Percentiles rank a stretch among this genome's conserved stretches.
phyloP scores from a whole-genome alignment of 2,797 vertebrate genomes.

The Phylloscopus collybita region DNA sequence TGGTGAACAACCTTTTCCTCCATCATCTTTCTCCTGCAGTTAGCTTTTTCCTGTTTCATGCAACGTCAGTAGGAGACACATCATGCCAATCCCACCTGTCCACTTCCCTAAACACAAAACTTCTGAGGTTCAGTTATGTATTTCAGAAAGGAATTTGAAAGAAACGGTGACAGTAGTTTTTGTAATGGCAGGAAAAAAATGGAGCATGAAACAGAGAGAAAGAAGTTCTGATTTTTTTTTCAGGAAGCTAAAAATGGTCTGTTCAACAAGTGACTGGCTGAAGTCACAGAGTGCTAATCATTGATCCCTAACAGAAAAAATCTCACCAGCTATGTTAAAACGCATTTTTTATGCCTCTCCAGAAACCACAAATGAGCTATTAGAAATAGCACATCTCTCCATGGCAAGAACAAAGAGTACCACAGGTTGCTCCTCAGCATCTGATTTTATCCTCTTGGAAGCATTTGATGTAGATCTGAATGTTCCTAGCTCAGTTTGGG shows the following conservation, averaged over 20 bases:
- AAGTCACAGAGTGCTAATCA: background rate
- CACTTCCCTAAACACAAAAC: background rate
- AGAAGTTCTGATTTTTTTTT: background rate
- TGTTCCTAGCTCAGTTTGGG: background rate
- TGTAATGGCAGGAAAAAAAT: background rate
- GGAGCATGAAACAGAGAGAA: background rate
- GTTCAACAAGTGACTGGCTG: background rate
- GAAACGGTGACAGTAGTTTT: background rate
- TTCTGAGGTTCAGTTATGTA: background rate
- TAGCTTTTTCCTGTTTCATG: background rate
- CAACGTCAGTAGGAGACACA: fast-evolving
- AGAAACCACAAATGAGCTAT: background rate
- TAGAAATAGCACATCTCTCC: background rate
- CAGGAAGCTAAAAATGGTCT: background rate
- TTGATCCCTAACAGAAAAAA: background rate
- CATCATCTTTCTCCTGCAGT: background rate
- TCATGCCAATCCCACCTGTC: too few species aligned
- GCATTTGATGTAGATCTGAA: background rate
- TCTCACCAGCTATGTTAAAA: background rate
- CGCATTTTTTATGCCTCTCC: background rate
- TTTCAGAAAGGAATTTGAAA: background rate
- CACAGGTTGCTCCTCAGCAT: background rate
- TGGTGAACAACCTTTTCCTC: background rate
- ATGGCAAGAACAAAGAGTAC: background rate
- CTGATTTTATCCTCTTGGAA: background rate